Evolutionary conservation across 2,797 vertebrate species (phyloP), one percentile per base, ranked within the genome.

Genomic region (Pelobates cultripes): DNA sequence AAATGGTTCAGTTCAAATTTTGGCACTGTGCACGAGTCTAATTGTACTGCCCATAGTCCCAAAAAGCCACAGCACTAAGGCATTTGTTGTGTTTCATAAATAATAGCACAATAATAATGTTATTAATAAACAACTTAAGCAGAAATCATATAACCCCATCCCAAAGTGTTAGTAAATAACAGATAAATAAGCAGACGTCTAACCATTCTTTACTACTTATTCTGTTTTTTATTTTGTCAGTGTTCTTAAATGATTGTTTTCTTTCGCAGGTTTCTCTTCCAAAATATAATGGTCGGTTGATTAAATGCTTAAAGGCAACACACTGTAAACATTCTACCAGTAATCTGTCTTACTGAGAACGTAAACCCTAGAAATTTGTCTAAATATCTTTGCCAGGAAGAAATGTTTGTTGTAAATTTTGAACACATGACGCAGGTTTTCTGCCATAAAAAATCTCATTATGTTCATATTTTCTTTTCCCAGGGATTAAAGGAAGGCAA

Each of bases 401-500:
- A 80, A 41, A 2, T 82, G 77, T 55, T 86, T 88, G 86, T 76
- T 88, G 78, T 78, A 85, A 85, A 79, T 85, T 87, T 88, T 82
- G 85, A 90, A 90, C 82, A 87, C 60, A 82, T 75, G 86, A 89
- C 5, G 75, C 73, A 77, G 78, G 78, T 87, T 88, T 85, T 85
- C 66, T 85, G 64, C 81, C 87, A 75, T 80, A 85, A 87, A 78
- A 87, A 88, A 61, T 84, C 87, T 75, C 61, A 79, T 83, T 83
- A 78, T 70, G 72, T 86, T 86, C 43, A 73, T 85, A 87, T 87
- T 61, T 81, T 88, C 89, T 88, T 88, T 88, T 73, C 43, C 72
- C 41, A 72, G 55, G 83, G 79, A 90, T 86, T 85, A 90, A 91
- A 88, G 85, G 64, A 87, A 88, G 87, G 78, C 78, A 88, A 88